These are phyloP conservation scores for Listronotus oregonensis DNA, from an alignment of 1,140 invertebrate genomes.

Conservation along the genomic window DNA sequence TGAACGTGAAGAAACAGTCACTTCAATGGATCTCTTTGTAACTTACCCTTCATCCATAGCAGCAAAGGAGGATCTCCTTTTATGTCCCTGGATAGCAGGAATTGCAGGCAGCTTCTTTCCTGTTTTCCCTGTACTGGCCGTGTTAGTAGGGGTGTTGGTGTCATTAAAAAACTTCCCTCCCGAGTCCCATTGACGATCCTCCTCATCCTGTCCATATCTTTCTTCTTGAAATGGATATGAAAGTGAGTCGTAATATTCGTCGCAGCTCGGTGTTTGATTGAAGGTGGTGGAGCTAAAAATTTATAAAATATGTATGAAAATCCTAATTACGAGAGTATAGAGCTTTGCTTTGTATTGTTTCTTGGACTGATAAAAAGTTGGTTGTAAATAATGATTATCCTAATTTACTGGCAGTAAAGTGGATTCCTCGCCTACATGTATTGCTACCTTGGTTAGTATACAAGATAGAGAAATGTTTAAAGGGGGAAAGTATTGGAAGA, in stretches of 20 bases:
- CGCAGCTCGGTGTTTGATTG: constrained; percentile 49
- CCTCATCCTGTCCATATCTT: constrained; percentile 67
- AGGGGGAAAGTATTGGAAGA: no score
- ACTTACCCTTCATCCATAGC: constrained; percentile 34
- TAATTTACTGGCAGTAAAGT: no score
- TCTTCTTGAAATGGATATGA: constrained; percentile 60
- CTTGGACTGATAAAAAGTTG: no score
- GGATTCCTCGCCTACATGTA: no score
- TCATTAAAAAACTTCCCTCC: constrained; percentile 57
- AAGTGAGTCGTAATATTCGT: constrained; percentile 61
- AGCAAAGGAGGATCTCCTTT: constrained; percentile 57
- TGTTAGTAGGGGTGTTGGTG: constrained; percentile 29
- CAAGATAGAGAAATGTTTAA: no score
- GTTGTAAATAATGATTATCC: no score
- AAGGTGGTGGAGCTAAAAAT: constrained; percentile 41
- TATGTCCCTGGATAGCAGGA: constrained; percentile 48
- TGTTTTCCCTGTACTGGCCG: constrained; percentile 52
- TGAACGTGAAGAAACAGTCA: no score
- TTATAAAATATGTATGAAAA: no score
- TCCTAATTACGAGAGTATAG: no score
- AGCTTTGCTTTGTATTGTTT: no score
- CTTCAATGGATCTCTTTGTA: no score
- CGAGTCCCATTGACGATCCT: constrained; percentile 72
- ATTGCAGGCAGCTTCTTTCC: constrained; percentile 55
- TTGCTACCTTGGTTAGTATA: no score